These are phyloP conservation scores for Coremacera marginata DNA, from an alignment of 2,888 invertebrate species.

Conservation along the genomic window DNA sequence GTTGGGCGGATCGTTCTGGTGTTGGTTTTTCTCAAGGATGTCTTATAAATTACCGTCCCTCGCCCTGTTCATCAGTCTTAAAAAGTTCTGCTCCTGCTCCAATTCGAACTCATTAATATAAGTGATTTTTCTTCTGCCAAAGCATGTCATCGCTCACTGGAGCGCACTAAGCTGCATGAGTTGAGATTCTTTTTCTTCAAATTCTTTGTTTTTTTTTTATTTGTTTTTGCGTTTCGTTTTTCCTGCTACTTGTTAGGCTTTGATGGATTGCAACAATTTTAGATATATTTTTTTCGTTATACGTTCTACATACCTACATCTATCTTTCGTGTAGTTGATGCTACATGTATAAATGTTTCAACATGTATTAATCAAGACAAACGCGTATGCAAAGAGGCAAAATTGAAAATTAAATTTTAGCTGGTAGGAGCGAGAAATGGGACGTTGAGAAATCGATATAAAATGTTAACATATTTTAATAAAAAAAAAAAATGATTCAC, in stretches of 20 bases:
- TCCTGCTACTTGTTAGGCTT: background rate
- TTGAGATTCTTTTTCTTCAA: background rate
- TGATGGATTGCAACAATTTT: slow-evolving; percentile 10
- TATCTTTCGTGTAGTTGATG: no score
- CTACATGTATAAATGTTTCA: background rate
- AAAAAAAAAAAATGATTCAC: background rate
- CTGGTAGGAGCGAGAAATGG: background rate
- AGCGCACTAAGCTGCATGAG: background rate
- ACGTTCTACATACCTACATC: background rate
- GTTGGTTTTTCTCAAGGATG: background rate
- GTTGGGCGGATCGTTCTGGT: background rate
- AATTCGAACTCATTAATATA: slow-evolving; percentile 4
- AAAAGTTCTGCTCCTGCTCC: background rate
- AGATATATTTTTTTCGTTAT: background rate
- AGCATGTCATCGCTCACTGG: background rate
- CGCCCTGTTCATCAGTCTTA: background rate
- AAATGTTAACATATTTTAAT: background rate
- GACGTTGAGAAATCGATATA: background rate
- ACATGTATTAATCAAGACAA: background rate
- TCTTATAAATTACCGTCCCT: background rate
- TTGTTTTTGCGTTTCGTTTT: background rate
- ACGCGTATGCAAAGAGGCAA: background rate
- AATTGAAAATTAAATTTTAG: background rate
- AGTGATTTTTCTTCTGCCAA: slow-evolving; percentile 15
- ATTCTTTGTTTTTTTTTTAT: background rate